Evolutionary conservation across 2,113 vertebrate genomes (phyloP), one percentile per base, ranked within the genome.

Genomic region (Neodontobutis hainanensis): DNA sequence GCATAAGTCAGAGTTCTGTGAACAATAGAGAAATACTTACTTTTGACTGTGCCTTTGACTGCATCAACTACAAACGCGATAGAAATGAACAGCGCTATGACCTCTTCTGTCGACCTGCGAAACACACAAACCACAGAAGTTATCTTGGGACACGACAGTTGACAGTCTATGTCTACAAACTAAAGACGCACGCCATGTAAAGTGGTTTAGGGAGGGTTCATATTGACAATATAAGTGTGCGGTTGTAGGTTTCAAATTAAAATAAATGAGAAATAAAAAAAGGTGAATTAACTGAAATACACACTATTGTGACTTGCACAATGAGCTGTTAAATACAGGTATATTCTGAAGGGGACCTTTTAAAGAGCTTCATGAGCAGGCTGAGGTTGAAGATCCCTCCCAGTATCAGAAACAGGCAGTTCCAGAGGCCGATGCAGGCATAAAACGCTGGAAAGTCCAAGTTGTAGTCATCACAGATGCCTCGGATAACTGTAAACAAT

Each of bases 21-120:
- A 1, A n/a, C 42, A 47, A 36, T 10, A 57, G 6, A 2, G 12
- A 6, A 40, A 2, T 32, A 88, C 96, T 93, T 89, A 99, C 97
- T 96, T 94, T 98, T 98, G 49, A 91, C 80, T 34, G 94, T 98
- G 77, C 96, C 97, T 91, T 99, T 99, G 76, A 99, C 88, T 38
- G 97, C 97, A 66, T 99, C 97, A 8, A 95, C 92, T 80, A 98
- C 92, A 49, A 99, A 99, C 0, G 96, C 97, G 78, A 96, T 94
- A 49, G 97, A 99, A 69, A 99, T 99, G 90, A 99, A 99, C 70
- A 99, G 88, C 44, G 97, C 96, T 36, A 99, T 98, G 86, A 99
- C 95, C 86, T 99, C 97, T 89, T 99, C 97, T 35, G 94, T 98
- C 0, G 97, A 99, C 92, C 97, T 97, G 78, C 1, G 77, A 73